Percentiles rank a stretch among this genome's conserved stretches.
phyloP scores from a whole-genome alignment of 2,113 vertebrate species.

The Struthidea cinerea region DNA sequence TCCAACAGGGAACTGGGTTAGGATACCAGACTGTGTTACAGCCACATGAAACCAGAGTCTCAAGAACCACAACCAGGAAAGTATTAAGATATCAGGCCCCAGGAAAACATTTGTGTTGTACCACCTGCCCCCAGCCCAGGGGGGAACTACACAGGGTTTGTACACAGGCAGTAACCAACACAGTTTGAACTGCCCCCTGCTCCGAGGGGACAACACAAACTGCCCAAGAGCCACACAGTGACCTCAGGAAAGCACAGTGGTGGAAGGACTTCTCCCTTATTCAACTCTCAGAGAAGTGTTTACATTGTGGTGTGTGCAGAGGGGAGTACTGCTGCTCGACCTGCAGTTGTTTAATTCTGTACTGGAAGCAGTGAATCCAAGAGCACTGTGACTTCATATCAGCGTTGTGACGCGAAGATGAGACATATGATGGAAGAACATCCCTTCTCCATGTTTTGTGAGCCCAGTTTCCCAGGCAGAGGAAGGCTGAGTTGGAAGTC shows the following conservation, averaged over 20 bases:
- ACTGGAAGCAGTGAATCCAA: not conserved
- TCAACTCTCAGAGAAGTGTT: not conserved
- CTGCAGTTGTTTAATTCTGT: not conserved
- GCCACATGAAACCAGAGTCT: not conserved
- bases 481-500: not conserved
- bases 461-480: not conserved
- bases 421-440: not conserved
- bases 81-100: not conserved
- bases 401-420: not conserved
- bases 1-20: not conserved
- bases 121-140: not conserved
- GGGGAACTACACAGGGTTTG: not conserved
- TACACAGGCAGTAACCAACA: not conserved
- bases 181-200: not conserved
- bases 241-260: not conserved
- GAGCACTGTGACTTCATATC: not conserved
- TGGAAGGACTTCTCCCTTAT: not conserved
- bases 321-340: not conserved
- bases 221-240: not conserved
- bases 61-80: not conserved
- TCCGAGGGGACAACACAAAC: not conserved
- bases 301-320: not conserved
- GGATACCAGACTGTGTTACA: not conserved
- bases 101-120: not conserved
- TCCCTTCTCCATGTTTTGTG: not conserved